Conservation (phyloP, 2,113 vertebrate genomes). For the Podarcis muralis region DNA sequence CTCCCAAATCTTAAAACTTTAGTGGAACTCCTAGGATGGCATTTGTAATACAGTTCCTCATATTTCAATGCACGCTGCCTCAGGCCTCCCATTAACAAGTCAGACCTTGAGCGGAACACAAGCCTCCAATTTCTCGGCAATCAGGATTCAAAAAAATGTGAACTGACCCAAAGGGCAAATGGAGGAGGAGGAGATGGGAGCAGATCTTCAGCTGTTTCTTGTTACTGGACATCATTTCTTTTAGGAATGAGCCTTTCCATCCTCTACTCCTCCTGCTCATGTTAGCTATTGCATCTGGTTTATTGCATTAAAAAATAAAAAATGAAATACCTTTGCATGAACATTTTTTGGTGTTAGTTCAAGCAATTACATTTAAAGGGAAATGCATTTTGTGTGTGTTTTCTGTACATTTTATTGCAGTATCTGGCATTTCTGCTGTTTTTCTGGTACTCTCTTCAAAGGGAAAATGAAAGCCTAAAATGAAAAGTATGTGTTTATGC, state of each 20-base stretch:
- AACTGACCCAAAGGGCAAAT: constrained; percentile 55
- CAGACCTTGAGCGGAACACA: constrained; percentile 18
- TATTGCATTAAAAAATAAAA: not conserved
- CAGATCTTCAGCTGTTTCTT: constrained; percentile 59
- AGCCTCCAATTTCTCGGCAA: constrained; percentile 64
- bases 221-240: constrained; percentile 57
- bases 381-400: not conserved
- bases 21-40: constrained; percentile 6
- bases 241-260: rapidly evolving
- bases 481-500: not conserved
- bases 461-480: constrained; percentile 3
- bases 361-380: not conserved
- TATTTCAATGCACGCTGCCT: not conserved
- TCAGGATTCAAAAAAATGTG: constrained; percentile 63
- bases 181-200: rapidly evolving
- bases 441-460: not conserved
- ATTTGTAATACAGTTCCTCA: constrained; percentile 22
- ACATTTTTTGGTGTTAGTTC: not conserved
- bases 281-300: not conserved
- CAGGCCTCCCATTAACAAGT: not conserved
- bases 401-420: not conserved
- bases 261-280: not conserved
- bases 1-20: not conserved
- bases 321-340: not conserved
- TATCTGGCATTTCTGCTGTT: constrained; percentile 3